phyloP scores from a whole-genome alignment of 2,888 invertebrate genomes.

The Chloromyia formosa region DNA sequence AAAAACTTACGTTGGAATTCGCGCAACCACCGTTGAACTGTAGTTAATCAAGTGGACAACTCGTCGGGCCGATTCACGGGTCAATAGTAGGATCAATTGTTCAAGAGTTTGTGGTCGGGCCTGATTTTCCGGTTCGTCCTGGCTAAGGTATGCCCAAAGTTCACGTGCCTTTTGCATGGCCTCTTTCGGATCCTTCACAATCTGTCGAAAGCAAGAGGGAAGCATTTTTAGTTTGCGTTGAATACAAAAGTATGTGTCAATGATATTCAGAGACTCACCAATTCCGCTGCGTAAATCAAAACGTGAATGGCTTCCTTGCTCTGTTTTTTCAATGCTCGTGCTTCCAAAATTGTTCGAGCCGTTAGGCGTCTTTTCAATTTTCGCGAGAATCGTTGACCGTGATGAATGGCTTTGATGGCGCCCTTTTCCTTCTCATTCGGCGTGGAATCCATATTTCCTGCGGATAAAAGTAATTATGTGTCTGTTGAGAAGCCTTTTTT shows the following conservation, averaged over 20 bases:
- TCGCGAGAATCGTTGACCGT: constrained; percentile 78
- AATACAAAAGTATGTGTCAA: background rate
- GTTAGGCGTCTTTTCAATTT: constrained; percentile 81
- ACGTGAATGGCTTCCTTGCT: constrained; percentile 78
- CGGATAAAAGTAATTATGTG: too few species aligned
- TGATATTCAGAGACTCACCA: constrained; percentile 68
- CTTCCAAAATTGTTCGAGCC: constrained; percentile 79
- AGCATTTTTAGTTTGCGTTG: background rate
- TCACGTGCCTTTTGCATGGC: constrained; percentile 79
- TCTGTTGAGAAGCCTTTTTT: too few species aligned
- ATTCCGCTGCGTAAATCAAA: constrained; percentile 78
- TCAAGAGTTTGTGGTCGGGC: constrained; percentile 81
- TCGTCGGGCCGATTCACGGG: constrained; percentile 79
- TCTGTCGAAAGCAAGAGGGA: constrained; percentile 65
- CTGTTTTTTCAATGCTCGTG: constrained; percentile 81
- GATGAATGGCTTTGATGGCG: constrained; percentile 79
- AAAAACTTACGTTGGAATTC: constrained; percentile 68
- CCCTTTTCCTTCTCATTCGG: constrained; percentile 57
- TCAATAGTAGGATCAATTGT: constrained; percentile 77
- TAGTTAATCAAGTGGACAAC: constrained; percentile 82
- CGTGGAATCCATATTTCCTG: constrained; percentile 1
- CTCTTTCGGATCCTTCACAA: constrained; percentile 80
- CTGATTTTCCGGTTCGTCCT: constrained; percentile 86
- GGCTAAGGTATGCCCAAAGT: constrained; percentile 75
- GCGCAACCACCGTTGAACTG: constrained; percentile 68